phyloP scores from a whole-genome alignment of 1,140 invertebrate species.

The Aplysia californica region DNA sequence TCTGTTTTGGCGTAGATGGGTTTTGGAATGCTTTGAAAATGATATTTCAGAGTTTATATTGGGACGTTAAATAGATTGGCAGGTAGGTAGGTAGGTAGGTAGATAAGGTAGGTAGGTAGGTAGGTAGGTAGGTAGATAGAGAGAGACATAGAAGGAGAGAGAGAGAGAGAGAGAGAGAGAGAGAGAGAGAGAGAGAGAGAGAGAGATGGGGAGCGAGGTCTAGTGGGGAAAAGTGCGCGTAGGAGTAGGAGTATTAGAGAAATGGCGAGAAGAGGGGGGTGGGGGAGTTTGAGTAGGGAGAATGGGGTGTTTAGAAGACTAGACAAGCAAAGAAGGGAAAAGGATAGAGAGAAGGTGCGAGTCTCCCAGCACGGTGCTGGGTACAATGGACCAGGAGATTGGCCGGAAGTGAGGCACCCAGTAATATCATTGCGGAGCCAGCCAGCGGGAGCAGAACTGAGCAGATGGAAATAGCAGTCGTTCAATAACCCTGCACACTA shows the following conservation, averaged over 20 bases:
- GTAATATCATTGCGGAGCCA: no score
- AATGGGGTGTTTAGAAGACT: background rate
- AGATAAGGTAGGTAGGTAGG: no score
- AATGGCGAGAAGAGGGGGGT: background rate
- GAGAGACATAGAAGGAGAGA: background rate
- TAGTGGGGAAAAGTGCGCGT: background rate
- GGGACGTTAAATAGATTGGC: no score
- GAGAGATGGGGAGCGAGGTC: background rate
- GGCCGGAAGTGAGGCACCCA: no score
- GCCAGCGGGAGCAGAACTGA: no score
- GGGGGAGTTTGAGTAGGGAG: background rate
- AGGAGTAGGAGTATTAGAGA: background rate
- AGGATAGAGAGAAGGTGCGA: conserved; percentile 12
- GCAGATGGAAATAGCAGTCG: no score
- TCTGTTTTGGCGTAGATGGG: background rate
- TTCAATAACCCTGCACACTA: no score
- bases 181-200: background rate
- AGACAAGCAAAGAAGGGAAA: background rate
- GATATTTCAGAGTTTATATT: background rate
- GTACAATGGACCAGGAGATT: no score
- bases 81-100: no score
- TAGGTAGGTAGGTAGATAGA: no score
- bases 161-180: background rate
- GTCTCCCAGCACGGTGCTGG: no score
- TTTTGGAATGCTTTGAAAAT: background rate